Conservation (phyloP, 2,113 vertebrate genomes). For the Lasiurus cinereus region DNA sequence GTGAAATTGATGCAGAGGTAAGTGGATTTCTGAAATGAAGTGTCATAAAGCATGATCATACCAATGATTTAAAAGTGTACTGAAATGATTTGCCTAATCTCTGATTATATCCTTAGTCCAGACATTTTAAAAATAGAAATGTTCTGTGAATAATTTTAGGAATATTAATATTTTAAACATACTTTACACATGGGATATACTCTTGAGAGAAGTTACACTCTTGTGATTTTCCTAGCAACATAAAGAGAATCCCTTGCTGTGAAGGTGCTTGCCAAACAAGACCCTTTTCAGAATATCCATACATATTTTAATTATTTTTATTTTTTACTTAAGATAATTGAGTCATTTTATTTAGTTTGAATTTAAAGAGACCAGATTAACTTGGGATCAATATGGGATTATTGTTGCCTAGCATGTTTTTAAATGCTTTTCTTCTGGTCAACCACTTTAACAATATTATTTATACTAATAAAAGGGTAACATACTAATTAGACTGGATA, state of each 20-base stretch:
- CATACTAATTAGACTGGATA: no score
- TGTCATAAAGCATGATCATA: neutral
- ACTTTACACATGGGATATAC: neutral
- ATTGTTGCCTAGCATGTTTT: neutral
- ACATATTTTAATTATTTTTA: neutral
- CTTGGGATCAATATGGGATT: neutral
- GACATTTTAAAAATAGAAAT: slow-evolving; percentile 17
- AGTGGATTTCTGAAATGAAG: neutral
- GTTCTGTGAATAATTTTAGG: neutral
- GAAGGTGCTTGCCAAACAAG: neutral
- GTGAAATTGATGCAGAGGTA: neutral
- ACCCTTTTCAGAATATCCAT: neutral
- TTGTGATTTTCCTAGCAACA: neutral
- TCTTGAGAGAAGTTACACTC: neutral
- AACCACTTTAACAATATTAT: neutral
- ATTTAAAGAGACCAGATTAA: neutral
- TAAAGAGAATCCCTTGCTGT: neutral
- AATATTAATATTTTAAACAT: neutral
- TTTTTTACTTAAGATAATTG: neutral
- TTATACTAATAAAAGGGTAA: no score
- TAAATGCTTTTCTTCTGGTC: slow-evolving; percentile 3
- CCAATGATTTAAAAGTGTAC: neutral
- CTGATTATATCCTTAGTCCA: neutral
- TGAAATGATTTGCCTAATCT: neutral
- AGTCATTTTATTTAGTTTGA: neutral